Evolutionary conservation across 1,140 invertebrate genomes (phyloP).

Genomic region (Leptinotarsa lineolata): DNA sequence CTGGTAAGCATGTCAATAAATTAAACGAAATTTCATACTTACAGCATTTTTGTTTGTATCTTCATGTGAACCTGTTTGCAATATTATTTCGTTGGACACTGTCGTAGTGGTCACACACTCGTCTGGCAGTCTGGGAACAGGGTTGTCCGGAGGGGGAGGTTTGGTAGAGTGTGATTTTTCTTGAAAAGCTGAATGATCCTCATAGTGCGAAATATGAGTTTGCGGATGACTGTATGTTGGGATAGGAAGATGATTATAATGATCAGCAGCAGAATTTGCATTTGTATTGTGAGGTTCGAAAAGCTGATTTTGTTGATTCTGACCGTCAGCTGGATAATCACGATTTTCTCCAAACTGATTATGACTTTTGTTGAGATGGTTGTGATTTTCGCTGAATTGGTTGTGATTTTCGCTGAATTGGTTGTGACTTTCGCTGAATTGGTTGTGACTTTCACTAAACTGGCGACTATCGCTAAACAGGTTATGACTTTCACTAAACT

Average conservation of each 20-base stretch:
- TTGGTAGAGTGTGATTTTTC: background rate
- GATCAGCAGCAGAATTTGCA: slow-evolving; percentile 38
- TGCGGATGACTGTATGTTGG: slow-evolving; percentile 35
- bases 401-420: no score
- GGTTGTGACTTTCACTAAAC: no score
- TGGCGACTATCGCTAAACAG: no score
- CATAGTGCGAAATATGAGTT: slow-evolving; percentile 11
- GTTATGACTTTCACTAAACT: no score
- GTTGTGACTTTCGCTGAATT: no score
- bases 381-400: no score
- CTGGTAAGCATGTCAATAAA: no score
- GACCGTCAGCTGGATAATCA: background rate
- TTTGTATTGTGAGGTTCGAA: slow-evolving; percentile 53
- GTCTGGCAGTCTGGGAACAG: slow-evolving; percentile 36
- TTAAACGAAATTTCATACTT: slow-evolving; percentile 30
- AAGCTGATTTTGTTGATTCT: slow-evolving; percentile 30
- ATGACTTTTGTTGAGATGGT: background rate
- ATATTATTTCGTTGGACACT: slow-evolving; percentile 45
- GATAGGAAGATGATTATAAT: slow-evolving; percentile 30
- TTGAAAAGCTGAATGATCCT: background rate
- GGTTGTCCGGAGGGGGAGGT: slow-evolving; percentile 11
- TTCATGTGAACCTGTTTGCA: slow-evolving; percentile 37
- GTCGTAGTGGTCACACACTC: slow-evolving; percentile 46
- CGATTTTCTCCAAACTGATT: background rate
- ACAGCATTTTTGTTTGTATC: slow-evolving; percentile 35